Evolutionary conservation across 2,797 vertebrate species (phyloP).

Genomic region (Lateolabrax maculatus): DNA sequence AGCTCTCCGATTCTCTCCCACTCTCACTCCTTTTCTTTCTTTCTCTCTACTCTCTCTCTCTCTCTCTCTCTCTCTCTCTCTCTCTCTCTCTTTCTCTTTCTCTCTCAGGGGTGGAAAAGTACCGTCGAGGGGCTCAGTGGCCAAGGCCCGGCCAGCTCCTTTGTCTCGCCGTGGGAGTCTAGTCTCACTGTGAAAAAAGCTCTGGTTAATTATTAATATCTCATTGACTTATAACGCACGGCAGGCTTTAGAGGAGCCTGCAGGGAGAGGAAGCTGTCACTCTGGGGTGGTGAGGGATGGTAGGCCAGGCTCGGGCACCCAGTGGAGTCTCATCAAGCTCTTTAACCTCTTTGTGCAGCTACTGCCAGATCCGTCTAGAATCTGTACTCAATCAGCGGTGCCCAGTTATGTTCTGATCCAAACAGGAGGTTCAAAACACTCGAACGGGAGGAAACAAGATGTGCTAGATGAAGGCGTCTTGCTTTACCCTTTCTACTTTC

Average conservation of each 20-base stretch:
- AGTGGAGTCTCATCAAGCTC: constrained; percentile 36
- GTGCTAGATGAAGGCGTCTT: background rate
- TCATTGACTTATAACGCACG: constrained; percentile 73
- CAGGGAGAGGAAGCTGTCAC: constrained; percentile 70
- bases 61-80: constrained; percentile 32
- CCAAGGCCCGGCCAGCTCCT: constrained; percentile 52
- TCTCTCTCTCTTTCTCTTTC: constrained; percentile 29
- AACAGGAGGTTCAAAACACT: background rate
- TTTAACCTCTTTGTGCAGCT: constrained; percentile 56
- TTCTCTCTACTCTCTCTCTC: constrained; percentile 52
- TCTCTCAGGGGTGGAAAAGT: constrained; percentile 70
- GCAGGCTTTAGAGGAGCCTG: constrained; percentile 66
- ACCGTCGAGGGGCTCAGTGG: constrained; percentile 61
- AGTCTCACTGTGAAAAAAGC: constrained; percentile 66
- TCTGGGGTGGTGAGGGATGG: constrained; percentile 63
- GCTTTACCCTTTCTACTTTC: background rate
- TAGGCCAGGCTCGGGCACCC: constrained; percentile 41
- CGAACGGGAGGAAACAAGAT: background rate
- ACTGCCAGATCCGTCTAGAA: constrained; percentile 16
- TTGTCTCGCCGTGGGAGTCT: constrained; percentile 77
- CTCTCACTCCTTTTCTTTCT: constrained; percentile 63
- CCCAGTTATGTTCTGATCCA: background rate
- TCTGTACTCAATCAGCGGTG: background rate
- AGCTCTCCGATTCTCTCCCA: constrained; percentile 62
- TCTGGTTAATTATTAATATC: constrained; percentile 82